Evolutionary conservation across 1,140 invertebrate genomes (phyloP).

Genomic region (Plutomurus gul): DNA sequence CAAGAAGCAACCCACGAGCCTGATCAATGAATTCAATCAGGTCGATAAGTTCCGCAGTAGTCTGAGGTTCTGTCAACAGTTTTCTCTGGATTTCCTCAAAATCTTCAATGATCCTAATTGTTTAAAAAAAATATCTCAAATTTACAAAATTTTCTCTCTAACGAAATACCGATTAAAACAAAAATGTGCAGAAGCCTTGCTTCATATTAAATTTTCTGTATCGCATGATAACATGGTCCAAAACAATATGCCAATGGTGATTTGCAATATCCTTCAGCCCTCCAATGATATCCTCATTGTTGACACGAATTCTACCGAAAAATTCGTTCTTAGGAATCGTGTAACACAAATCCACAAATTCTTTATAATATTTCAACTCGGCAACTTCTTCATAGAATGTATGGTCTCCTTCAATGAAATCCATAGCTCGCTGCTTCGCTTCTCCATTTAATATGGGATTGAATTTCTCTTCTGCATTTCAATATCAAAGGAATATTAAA

Average conservation of each 20-base stretch:
- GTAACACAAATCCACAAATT: constrained; percentile 35
- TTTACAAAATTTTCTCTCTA: background rate
- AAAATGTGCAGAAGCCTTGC: background rate
- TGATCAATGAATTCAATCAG: constrained; percentile 68
- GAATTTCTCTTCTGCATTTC: constrained; percentile 37
- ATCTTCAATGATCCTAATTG: constrained; percentile 49
- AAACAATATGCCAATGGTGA: constrained; percentile 34
- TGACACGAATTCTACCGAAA: constrained; percentile 38
- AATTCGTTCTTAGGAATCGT: constrained; percentile 48
- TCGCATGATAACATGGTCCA: constrained; percentile 39
- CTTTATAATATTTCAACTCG: constrained; percentile 42
- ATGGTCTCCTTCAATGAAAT: constrained; percentile 38
- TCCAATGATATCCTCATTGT: constrained; percentile 49
- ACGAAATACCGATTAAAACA: background rate
- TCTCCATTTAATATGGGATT: constrained; percentile 43
- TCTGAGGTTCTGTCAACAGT: constrained; percentile 67
- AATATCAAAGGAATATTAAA: background rate
- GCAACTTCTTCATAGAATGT: constrained; percentile 46
- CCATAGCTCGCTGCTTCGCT: constrained; percentile 30
- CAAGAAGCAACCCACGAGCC: constrained; percentile 66
- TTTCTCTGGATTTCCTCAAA: constrained; percentile 55
- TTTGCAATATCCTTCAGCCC: constrained; percentile 42
- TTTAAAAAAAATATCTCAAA: background rate
- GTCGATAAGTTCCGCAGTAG: constrained; percentile 73
- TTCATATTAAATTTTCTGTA: constrained; percentile 32